Base-by-base conservation (phyloP, 1,140 invertebrate genomes). In the Drosophila guanche region DNA sequence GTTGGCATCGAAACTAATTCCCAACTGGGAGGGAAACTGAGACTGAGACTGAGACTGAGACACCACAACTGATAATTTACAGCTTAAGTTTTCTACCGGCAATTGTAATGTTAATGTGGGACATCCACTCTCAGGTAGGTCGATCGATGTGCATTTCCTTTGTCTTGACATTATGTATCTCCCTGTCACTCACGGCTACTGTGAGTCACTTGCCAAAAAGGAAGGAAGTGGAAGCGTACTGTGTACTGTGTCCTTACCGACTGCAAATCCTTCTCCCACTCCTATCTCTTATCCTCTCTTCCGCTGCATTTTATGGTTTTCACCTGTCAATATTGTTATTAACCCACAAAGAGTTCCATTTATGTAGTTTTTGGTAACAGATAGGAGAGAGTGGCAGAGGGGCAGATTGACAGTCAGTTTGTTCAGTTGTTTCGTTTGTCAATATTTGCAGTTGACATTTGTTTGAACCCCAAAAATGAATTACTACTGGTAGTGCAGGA, bases 81-180 rank as follows among this genome's bases (percentile, higher is more conserved):
- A 57, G 69, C 74, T 48, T 56, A 66, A 54, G 65, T 67, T 62
- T 58, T 25, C 51, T n/a, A 37, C 40, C 25, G 70, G 55, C 76
- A 85, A 80, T 86, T 80, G 73, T 76, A 58, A 76, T 86, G 76
- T 62, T 76, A 84, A 84, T 84, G 69, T 47, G 59, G 40, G 41
- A 53, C 29, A 37, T 1, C 16, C 16, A 20, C 16, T 20, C 40
- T 58, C 63, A 67, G 62, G 68, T 80, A 83, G 61, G 56, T 61
- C 37, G 52, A 55, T 61, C 29, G 56, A 62, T 29, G 23, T 54
- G 10, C 20, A 22, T 27, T 70, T 56, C 65, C 72, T 62, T 74
- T 73, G 37, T 71, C 43, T 40, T 14, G 27, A 51, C 46, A 25
- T 56, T 29, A 7, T 8, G 29, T 33, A 33, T 33, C 29, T 33